Conservation (phyloP, 2,888 invertebrate genomes). For the Brachyptera putata region DNA sequence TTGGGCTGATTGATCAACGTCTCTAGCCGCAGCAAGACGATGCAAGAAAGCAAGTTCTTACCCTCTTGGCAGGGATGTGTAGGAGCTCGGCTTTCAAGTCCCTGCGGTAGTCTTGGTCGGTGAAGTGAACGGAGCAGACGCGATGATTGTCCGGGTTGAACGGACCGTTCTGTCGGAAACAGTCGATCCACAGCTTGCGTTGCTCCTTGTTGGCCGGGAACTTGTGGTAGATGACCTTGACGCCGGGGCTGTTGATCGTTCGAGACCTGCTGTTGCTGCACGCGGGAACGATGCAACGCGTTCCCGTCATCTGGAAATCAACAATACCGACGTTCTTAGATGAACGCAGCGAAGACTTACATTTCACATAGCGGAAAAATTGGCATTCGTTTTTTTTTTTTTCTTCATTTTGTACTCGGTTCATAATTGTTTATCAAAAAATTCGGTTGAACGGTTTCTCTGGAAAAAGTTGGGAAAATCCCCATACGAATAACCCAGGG, state of each 20-base stretch:
- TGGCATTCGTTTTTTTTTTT: no score
- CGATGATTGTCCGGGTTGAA: slow-evolving; percentile 15
- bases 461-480: no score
- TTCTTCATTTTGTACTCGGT: no score
- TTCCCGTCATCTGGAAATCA: background rate
- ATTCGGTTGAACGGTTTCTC: no score
- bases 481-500: no score
- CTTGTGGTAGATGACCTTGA: background rate
- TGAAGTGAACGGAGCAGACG: slow-evolving; percentile 19
- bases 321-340: no score
- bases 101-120: background rate
- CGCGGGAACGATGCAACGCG: background rate
- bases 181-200: background rate
- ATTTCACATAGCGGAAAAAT: no score
- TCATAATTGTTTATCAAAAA: no score
- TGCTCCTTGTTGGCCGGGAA: background rate
- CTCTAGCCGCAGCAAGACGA: no score
- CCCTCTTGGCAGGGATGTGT: slow-evolving; percentile 10
- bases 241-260: background rate
- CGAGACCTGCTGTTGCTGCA: background rate
- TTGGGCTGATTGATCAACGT: no score
- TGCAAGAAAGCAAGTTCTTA: no score
- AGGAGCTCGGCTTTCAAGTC: slow-evolving; percentile 21
- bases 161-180: background rate
- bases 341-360: no score